Conservation (phyloP, 1,140 invertebrate species). For the Lanistes nyassanus region DNA sequence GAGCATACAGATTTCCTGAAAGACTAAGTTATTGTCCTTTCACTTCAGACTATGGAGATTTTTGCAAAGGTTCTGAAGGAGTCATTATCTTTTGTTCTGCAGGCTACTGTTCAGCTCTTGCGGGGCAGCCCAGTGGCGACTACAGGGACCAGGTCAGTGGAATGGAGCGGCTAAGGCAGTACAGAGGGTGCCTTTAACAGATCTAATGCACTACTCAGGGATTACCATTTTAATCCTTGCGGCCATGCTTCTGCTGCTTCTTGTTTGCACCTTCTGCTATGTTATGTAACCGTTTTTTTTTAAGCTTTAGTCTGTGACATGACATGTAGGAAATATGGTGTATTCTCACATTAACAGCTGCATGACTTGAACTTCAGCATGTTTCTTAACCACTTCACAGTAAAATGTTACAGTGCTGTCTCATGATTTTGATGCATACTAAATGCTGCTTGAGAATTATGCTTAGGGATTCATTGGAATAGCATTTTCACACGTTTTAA, state of each 20-base stretch:
- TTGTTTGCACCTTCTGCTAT: neutral
- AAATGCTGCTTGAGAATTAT: no score
- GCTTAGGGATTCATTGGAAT: no score
- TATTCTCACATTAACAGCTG: no score
- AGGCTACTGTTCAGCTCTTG: conserved; percentile 60
- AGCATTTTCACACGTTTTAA: no score
- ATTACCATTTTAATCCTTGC: neutral
- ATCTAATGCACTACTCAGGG: conserved; percentile 49
- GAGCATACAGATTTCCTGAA: neutral
- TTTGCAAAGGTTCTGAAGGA: neutral
- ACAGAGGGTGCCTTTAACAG: conserved; percentile 54
- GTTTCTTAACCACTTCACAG: no score
- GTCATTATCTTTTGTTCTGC: neutral
- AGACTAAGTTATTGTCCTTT: neutral
- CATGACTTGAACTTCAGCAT: no score
- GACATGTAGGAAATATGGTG: no score
- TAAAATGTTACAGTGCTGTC: no score
- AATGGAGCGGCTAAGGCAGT: conserved; percentile 45
- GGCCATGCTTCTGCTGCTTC: neutral
- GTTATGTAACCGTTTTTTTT: neutral
- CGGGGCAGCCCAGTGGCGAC: conserved; percentile 59
- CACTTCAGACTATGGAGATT: neutral
- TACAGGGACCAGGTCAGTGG: conserved; percentile 59
- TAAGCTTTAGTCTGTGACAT: neutral
- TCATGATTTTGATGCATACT: no score